Conservation (phyloP, 2,888 invertebrate species). For the Mesorhabditis sp. region DNA sequence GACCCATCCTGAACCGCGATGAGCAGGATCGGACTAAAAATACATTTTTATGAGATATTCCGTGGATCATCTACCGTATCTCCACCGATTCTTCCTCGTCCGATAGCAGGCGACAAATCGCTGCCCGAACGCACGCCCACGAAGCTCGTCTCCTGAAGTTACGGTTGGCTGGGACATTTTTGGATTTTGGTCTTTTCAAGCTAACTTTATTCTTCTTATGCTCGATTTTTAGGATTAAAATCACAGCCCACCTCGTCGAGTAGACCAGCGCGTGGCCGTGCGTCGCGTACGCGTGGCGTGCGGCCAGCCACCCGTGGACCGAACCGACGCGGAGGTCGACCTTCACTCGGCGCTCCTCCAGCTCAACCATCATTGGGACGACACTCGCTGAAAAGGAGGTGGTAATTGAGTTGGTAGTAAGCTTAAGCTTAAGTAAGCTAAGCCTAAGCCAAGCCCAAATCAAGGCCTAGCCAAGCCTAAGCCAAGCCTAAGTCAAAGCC, state of each 20-base stretch:
- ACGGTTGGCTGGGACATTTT: too few species aligned
- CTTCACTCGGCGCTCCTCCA: conserved; percentile 8
- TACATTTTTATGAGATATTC: conserved; percentile 10
- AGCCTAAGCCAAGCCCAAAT: too few species aligned
- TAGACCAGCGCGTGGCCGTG: conserved; percentile 31
- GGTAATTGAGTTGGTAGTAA: too few species aligned
- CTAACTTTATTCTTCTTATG: too few species aligned
- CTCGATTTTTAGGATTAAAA: not conserved
- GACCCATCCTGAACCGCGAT: conserved; percentile 29
- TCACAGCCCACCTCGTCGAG: conserved; percentile 11
- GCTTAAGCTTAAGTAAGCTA: too few species aligned
- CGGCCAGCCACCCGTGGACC: conserved; percentile 28
- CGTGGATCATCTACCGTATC: conserved; percentile 11
- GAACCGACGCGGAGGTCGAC: conserved; percentile 27
- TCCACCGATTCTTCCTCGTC: conserved; percentile 14
- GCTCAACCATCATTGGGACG: not conserved
- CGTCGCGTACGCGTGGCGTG: conserved; percentile 23
- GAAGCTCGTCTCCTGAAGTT: conserved; percentile 26
- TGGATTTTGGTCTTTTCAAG: too few species aligned
- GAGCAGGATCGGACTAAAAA: conserved; percentile 21
- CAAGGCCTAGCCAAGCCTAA: too few species aligned
- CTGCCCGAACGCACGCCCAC: conserved; percentile 28
- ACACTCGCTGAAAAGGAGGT: not conserved
- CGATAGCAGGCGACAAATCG: conserved; percentile 24
- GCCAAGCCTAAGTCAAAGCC: not conserved